Conservation (phyloP, 2,888 invertebrate species). For the Tiphia femorata region DNA sequence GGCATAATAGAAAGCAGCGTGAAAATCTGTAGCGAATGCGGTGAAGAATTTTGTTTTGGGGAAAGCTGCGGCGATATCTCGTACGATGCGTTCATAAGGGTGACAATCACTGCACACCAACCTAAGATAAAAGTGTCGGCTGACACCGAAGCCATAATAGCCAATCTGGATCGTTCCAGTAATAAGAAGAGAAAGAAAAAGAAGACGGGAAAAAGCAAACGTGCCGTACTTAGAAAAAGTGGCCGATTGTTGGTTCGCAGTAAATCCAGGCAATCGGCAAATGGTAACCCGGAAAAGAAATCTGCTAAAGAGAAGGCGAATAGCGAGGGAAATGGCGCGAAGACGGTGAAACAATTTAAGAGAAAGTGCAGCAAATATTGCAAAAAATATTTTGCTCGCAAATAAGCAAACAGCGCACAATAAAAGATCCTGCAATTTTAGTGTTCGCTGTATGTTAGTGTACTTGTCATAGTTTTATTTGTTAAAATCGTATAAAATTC, state of each 20-base stretch:
- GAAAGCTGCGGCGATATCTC: constrained; percentile 72
- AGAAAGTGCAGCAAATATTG: constrained; percentile 58
- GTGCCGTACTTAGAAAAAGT: constrained; percentile 69
- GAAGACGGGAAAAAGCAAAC: constrained; percentile 56
- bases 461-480: too few relatives aligned
- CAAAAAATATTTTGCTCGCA: constrained; percentile 5
- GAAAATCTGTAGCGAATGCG: constrained; percentile 83
- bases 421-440: too few relatives aligned
- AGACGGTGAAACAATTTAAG: constrained; percentile 62
- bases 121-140: constrained; percentile 58
- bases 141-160: constrained; percentile 66
- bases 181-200: constrained; percentile 51
- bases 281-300: constrained; percentile 13
- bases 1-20: constrained; percentile 85
- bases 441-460: too few relatives aligned
- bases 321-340: constrained; percentile 65
- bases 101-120: constrained; percentile 60
- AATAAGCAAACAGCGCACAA: too few relatives aligned
- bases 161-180: constrained; percentile 55
- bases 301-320: constrained; percentile 53
- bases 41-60: constrained; percentile 85
- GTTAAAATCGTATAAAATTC: too few relatives aligned
- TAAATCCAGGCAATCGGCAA: constrained; percentile 46
- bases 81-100: constrained; percentile 73
- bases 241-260: constrained; percentile 52